A percentile compares a stretch with the other conserved stretches of the same genome.
Evolutionary conservation across 2,797 vertebrate genomes (phyloP).

Genomic region (Salarias fasciatus): DNA sequence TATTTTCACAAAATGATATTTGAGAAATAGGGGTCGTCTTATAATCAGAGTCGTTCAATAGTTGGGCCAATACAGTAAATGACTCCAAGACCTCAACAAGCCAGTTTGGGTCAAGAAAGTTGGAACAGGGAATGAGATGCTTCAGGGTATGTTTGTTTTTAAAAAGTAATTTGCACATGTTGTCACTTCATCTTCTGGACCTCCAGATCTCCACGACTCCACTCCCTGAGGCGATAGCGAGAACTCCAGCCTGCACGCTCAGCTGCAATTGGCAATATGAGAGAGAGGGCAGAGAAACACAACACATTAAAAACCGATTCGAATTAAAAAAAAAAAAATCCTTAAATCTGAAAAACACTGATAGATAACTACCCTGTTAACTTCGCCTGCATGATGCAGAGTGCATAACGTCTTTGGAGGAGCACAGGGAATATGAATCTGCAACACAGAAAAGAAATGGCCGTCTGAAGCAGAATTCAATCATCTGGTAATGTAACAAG

Average conservation of each 20-base stretch:
- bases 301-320: background rate
- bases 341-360: background rate
- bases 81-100: too few relatives aligned
- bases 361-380: conserved; percentile 84
- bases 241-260: conserved; percentile 86
- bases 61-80: too few relatives aligned
- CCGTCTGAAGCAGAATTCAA: background rate
- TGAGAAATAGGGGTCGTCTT: too few relatives aligned
- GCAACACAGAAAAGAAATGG: conserved; percentile 21
- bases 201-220: conserved; percentile 89
- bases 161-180: background rate
- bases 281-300: background rate
- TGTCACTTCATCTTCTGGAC: conserved; percentile 65
- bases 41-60: too few relatives aligned
- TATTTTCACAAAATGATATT: too few relatives aligned
- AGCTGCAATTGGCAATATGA: conserved; percentile 72
- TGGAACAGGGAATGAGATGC: background rate
- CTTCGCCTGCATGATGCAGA: conserved; percentile 78
- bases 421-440: conserved; percentile 90
- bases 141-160: background rate
- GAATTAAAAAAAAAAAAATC: too few relatives aligned
- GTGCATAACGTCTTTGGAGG: conserved; percentile 90
- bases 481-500: background rate
- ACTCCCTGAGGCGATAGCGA: conserved; percentile 87
- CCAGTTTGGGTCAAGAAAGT: too few relatives aligned